Evolutionary conservation across 2,888 invertebrate genomes (phyloP), one percentile per base, ranked within the genome.

Genomic region (Leucoma salicis): DNA sequence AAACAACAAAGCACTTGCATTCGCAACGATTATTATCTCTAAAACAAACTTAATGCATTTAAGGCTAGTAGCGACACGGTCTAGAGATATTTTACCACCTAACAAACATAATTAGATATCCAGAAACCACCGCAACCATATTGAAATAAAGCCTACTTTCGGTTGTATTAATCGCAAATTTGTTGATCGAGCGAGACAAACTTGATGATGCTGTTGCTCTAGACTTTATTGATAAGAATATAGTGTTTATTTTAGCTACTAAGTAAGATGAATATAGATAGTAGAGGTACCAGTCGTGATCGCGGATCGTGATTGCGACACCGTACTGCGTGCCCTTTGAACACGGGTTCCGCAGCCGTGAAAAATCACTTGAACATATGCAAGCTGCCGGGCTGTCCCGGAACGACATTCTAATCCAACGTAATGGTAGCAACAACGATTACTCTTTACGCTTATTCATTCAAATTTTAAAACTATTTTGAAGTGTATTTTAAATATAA

Each of bases 281-380:
- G 76, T 75, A 74, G 74, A 82, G 65, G 77, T 76, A 74, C 74
- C 71, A 74, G 86, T 89, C 88, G 88, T 89, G 88, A 88, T 89
- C 85, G 64, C 62, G 82, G 79, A 81, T 89, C 88, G 88, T 88
- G 88, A 89, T 88, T 88, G 78, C 84, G 78, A 88, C 88, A 88
- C 86, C 72, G 80, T 72, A 70, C 82, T 85, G 86, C 82, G 82
- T 87, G 86, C 82, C 86, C 89, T 88, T 88, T 88, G 86, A 74
- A 84, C 86, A 83, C 70, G 79, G 81, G 86, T 83, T 79, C 77
- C 74, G 79, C 73, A 85, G 82, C 88, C 84, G 88, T 89, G 89
- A 89, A 89, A 88, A 88, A 88, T 87, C 85, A 88, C 82, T 84
- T 78, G 79, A 82, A 87, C 89, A 86, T 82, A 80, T 89, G 88